phyloP scores from a whole-genome alignment of 2,888 invertebrate species.

The Xestoiulus laeticollis region DNA sequence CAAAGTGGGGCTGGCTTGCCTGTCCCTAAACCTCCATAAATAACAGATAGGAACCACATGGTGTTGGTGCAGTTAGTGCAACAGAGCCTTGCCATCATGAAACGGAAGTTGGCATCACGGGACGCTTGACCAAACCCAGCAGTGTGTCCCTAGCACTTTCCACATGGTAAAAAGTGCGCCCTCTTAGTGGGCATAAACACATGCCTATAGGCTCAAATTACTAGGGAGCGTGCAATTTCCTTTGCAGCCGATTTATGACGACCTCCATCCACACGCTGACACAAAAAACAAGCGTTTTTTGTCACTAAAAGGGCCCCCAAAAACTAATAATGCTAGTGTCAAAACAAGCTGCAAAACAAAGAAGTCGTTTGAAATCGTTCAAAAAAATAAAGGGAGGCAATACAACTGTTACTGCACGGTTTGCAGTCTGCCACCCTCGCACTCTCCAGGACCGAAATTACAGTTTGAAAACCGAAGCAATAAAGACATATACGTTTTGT shows the following conservation, averaged over 20 bases:
- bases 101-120: conserved; percentile 34
- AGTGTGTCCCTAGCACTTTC: conserved; percentile 16
- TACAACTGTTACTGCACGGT: background rate
- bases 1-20: background rate
- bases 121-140: conserved; percentile 16
- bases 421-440: background rate
- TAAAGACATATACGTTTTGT: background rate
- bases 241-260: background rate
- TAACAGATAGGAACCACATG: conserved; percentile 1
- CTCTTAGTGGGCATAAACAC: background rate
- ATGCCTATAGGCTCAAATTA: conserved; percentile 14
- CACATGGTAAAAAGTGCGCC: background rate
- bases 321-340: conserved; percentile 29
- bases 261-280: conserved; percentile 1
- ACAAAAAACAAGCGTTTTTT: background rate
- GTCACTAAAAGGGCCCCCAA: conserved; percentile 4
- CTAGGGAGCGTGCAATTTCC: background rate
- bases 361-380: background rate
- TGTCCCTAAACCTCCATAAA: background rate
- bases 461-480: background rate
- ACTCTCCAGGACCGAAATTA: background rate
- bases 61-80: background rate
- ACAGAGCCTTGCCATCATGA: background rate
- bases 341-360: conserved; percentile 35
- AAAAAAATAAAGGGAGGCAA: background rate